A percentile compares a stretch with the other conserved stretches of the same genome.
These are phyloP conservation scores for Eilema griseolum DNA, from an alignment of 2,888 invertebrate genomes.

Conservation along the genomic window DNA sequence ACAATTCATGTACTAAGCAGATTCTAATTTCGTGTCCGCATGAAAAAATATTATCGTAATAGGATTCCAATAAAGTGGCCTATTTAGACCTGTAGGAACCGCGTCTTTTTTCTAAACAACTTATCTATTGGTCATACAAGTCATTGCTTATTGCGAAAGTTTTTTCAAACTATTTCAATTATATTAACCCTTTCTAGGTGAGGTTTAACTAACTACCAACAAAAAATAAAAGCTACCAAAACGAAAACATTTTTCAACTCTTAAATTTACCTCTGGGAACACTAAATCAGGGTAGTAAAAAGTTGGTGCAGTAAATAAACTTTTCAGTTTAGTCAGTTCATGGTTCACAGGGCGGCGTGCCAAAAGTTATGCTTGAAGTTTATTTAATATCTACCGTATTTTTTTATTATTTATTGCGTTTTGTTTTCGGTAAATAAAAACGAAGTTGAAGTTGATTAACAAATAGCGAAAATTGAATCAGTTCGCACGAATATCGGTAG, in stretches of 20 bases:
- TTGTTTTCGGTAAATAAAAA: constrained; percentile 21
- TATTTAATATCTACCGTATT: background rate
- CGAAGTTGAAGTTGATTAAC: no score
- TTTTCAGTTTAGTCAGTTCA: constrained; percentile 42
- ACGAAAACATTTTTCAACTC: constrained; percentile 12
- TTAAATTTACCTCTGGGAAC: constrained; percentile 69
- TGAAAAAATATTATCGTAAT: no score
- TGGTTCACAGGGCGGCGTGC: constrained; percentile 26
- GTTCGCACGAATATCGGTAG: no score
- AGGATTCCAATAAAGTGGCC: no score
- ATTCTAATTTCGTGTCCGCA: no score
- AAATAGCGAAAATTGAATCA: no score
- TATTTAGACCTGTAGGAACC: no score
- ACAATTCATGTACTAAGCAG: no score
- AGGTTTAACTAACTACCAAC: background rate
- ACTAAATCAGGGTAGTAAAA: constrained; percentile 47
- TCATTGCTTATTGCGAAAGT: no score
- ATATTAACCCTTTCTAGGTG: background rate
- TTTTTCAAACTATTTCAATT: no score
- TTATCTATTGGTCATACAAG: no score
- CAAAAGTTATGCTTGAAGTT: constrained; percentile 37
- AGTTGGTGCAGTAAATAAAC: constrained; percentile 44
- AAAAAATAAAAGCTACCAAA: background rate
- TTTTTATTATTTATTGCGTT: constrained; percentile 30
- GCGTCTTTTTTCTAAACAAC: no score